Evolutionary conservation across 1,140 invertebrate species (phyloP), one percentile per base, ranked within the genome.

Genomic region (Heliconius eleuchia): DNA sequence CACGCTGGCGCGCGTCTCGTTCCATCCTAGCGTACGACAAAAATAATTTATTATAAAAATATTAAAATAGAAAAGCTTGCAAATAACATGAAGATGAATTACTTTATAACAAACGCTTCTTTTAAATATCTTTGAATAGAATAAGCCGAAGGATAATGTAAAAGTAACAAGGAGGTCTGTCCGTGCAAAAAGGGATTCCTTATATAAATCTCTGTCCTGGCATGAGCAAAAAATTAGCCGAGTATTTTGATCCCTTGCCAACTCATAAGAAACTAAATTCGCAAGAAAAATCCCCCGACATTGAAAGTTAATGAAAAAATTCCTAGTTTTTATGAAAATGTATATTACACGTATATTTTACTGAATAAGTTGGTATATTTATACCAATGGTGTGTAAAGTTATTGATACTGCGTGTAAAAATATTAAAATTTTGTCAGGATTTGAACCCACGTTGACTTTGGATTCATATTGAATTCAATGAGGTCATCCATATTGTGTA

Each of bases 261-360:
- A 76, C 71, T 76, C 79, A 80, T 80, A 77, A 57, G 71, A 78
- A 78, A 78, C 71, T 73, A 71, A 71, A 78, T 73, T 79, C 73
- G 37, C 73, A 66, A 27, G 75, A 76, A 71, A 73, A 57, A 73
- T 80, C 70, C 79, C 71, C 42, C 39, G 77, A 42, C 37, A 66
- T 34, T 46, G 72, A 60, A 73, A 73, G 39, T 77, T 80, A 71
- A 80, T 80, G 79, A 80, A 80, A 80, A 80, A 80, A 73, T 79
- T 74, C 78, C 66, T 75, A 60, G 37, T 79, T 74, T 60, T 79
- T 74, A 79, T 79, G 73, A 79, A 79, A 74, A 71, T 71, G 60
- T 79, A 75, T 79, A 79, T 71, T 71, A 18, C 13, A 34, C 55
- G 7, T 71, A 34, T 71, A 71, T 71, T 18, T 71, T 19, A 71